Conservation (phyloP, 2,888 invertebrate genomes). For the Pheosia tremula region DNA sequence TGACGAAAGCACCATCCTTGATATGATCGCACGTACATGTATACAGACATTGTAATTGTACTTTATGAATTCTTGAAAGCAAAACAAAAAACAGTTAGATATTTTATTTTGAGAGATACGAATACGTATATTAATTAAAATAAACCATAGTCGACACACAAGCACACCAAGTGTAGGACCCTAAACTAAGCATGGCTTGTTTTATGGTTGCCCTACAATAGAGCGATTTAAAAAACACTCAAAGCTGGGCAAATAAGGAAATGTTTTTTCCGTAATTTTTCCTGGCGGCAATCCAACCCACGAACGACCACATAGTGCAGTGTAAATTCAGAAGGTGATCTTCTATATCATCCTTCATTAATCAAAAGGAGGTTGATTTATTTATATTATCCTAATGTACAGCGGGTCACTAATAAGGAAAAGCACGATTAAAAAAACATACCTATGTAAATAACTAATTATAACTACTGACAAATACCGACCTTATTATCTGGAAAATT, state of each 20-base stretch:
- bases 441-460: slow-evolving; percentile 29
- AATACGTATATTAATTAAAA: background rate
- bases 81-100: too few relatives aligned
- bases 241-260: too few relatives aligned
- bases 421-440: slow-evolving; percentile 34
- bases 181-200: too few relatives aligned
- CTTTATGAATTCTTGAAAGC: slow-evolving; percentile 8
- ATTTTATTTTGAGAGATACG: background rate
- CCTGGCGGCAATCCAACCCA: too few relatives aligned
- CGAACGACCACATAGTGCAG: too few relatives aligned
- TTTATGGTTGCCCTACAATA: too few relatives aligned
- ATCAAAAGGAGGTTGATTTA: background rate
- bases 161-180: too few relatives aligned
- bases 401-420: slow-evolving; percentile 18
- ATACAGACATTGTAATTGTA: slow-evolving; percentile 49
- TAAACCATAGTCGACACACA: too few relatives aligned
- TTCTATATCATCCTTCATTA: background rate
- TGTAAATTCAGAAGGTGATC: background rate
- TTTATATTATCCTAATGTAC: background rate
- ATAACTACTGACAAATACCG: slow-evolving; percentile 19
- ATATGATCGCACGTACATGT: slow-evolving; percentile 56
- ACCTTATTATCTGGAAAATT: slow-evolving; percentile 23
- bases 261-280: too few relatives aligned
- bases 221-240: too few relatives aligned
- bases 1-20: slow-evolving; percentile 73